Evolutionary conservation across 1,140 invertebrate species (phyloP).

Genomic region (Pseudomyrmex concolor): DNA sequence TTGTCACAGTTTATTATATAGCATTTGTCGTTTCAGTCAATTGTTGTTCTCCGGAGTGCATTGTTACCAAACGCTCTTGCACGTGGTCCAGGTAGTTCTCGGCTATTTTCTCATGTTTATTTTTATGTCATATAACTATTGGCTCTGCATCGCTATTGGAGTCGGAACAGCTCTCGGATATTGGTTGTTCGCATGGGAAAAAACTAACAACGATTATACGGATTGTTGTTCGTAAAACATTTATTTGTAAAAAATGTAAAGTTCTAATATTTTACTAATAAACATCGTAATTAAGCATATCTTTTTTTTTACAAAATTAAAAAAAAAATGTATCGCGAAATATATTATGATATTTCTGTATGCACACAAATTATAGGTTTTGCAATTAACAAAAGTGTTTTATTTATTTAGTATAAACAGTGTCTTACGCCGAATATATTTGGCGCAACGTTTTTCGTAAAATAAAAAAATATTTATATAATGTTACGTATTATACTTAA

Average conservation of each 20-base stretch:
- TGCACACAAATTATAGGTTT: not conserved
- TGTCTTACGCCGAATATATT: too few species aligned
- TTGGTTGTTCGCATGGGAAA: constrained; percentile 89
- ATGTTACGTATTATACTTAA: too few species aligned
- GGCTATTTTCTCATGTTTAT: constrained; percentile 91
- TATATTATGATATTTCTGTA: constrained; percentile 5
- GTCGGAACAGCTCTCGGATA: constrained; percentile 88
- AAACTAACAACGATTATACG: constrained; percentile 73
- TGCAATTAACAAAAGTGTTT: not conserved
- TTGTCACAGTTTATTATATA: not conserved
- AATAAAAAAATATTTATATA: too few species aligned
- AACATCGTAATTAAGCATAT: not conserved
- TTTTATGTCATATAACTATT: constrained; percentile 92
- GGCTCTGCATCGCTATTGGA: constrained; percentile 88
- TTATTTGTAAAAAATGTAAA: not conserved
- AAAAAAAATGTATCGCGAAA: not conserved
- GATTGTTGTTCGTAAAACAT: constrained; percentile 74
- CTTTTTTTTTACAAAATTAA: not conserved
- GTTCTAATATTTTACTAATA: not conserved
- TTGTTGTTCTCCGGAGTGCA: constrained; percentile 84
- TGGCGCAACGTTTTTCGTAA: too few species aligned
- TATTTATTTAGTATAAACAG: not conserved
- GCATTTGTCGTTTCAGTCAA: constrained; percentile 72
- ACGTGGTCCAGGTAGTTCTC: constrained; percentile 88
- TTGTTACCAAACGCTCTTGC: constrained; percentile 87